phyloP scores from a whole-genome alignment of 2,797 vertebrate species.

The Pangasius djambal region DNA sequence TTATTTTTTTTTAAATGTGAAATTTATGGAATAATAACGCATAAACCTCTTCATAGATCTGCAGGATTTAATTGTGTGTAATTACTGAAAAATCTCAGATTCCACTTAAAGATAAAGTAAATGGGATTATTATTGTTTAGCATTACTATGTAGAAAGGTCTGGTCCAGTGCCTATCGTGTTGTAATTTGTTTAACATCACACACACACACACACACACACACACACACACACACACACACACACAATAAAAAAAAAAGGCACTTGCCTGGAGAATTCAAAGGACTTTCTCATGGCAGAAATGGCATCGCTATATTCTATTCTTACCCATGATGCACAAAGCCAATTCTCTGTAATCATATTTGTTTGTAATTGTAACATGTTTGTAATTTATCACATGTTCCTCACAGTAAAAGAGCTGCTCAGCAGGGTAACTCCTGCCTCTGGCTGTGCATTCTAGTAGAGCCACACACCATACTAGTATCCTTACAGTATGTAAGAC shows the following conservation, averaged over 20 bases:
- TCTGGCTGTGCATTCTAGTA: not conserved
- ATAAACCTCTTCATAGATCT: constrained; percentile 24
- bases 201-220: too few relatives aligned
- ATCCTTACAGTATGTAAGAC: not conserved
- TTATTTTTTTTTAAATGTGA: not conserved
- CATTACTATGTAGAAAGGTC: constrained; percentile 51
- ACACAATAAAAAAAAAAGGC: constrained; percentile 4
- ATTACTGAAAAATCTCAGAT: constrained; percentile 50
- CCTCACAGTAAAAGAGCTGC: not conserved
- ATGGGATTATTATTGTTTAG: constrained; percentile 49
- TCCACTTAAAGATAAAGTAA: constrained; percentile 54
- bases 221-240: too few relatives aligned
- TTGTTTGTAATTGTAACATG: too few relatives aligned
- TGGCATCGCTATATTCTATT: not conserved
- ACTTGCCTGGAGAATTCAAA: constrained; percentile 39
- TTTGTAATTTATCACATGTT: not conserved
- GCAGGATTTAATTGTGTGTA: constrained; percentile 46
- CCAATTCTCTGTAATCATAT: not conserved
- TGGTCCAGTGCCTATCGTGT: constrained; percentile 41
- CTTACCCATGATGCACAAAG: not conserved
- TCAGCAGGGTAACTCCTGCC: not conserved
- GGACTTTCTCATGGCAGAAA: not conserved
- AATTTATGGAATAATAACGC: not conserved
- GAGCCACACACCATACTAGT: not conserved
- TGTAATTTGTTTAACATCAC: too few relatives aligned